Percentiles rank a stretch among this genome's conserved stretches.
These are phyloP conservation scores for Nysson spinosus DNA, from an alignment of 2,888 invertebrate species.

Conservation along the genomic window DNA sequence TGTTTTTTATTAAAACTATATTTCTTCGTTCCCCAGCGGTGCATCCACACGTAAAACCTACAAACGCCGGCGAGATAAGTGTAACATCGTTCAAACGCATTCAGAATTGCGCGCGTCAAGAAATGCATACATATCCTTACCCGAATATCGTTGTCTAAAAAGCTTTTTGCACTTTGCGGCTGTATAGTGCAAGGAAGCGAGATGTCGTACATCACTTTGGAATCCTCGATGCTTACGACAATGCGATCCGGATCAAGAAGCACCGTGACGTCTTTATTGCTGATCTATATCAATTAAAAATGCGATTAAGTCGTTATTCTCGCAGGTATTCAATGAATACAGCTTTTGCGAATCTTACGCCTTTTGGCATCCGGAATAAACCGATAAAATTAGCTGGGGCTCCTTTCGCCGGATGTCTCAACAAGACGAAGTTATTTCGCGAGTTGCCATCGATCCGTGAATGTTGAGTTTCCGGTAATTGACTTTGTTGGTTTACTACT, in stretches of 20 bases:
- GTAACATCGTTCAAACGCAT: too few relatives aligned
- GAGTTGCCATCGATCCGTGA: background rate
- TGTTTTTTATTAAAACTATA: too few relatives aligned
- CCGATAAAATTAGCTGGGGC: slow-evolving; percentile 80
- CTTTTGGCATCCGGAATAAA: slow-evolving; percentile 80
- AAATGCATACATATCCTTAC: slow-evolving; percentile 66
- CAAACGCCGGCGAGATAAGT: too few relatives aligned
- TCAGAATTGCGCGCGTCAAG: too few relatives aligned
- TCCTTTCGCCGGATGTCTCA: slow-evolving; percentile 79
- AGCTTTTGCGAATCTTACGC: slow-evolving; percentile 26
- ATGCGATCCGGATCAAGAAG: slow-evolving; percentile 88
- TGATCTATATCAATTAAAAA: slow-evolving; percentile 42
- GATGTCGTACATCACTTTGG: slow-evolving; percentile 83
- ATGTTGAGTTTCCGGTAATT: background rate
- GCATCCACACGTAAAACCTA: too few relatives aligned
- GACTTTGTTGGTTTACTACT: background rate
- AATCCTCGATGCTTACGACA: slow-evolving; percentile 82
- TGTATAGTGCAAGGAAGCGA: slow-evolving; percentile 84
- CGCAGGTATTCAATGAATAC: background rate
- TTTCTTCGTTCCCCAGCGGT: too few relatives aligned
- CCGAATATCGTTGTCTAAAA: slow-evolving; percentile 79
- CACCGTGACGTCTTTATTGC: slow-evolving; percentile 79
- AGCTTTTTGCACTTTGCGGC: slow-evolving; percentile 79
- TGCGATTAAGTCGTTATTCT: background rate
- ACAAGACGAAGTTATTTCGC: slow-evolving; percentile 58